These are phyloP conservation scores for Macrosiphum euphorbiae DNA, from an alignment of 2,888 invertebrate genomes.

Conservation along the genomic window DNA sequence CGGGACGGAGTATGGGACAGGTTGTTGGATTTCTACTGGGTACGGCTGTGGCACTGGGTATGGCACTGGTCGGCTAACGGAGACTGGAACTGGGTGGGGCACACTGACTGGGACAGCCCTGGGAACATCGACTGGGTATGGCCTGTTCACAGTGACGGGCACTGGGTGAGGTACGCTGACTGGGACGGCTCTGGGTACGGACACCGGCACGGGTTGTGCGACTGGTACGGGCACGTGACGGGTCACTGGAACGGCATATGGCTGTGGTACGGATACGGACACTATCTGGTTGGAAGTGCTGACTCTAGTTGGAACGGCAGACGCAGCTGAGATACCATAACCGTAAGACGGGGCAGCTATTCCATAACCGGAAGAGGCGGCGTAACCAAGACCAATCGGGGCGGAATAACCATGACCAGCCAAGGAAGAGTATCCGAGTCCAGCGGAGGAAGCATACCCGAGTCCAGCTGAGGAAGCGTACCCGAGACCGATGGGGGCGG, in stretches of 20 bases:
- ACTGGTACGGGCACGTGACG: conserved; percentile 66
- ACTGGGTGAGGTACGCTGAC: conserved; percentile 70
- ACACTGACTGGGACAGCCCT: conserved; percentile 67
- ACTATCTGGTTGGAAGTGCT: conserved; percentile 65
- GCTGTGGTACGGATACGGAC: conserved; percentile 66
- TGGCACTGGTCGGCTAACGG: conserved; percentile 65
- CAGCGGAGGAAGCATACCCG: background rate
- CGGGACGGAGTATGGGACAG: conserved; percentile 67
- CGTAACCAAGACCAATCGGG: conserved; percentile 10
- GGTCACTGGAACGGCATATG: conserved; percentile 66
- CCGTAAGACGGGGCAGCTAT: conserved; percentile 17
- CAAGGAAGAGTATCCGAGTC: background rate
- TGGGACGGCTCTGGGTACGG: conserved; percentile 68
- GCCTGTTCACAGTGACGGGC: conserved; percentile 67
- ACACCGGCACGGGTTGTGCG: conserved; percentile 66
- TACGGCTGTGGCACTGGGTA: conserved; percentile 67
- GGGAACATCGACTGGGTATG: conserved; percentile 67
- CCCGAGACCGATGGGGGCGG: background rate
- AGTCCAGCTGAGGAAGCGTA: background rate
- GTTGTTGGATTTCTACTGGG: conserved; percentile 66
- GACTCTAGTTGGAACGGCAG: conserved; percentile 58
- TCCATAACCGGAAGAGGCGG: conserved; percentile 21
- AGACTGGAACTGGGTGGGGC: conserved; percentile 66
- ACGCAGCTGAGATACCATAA: conserved; percentile 13
- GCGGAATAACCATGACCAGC: background rate